Evolutionary conservation across 2,113 vertebrate species (phyloP).

Genomic region (Callaeas wilsoni): DNA sequence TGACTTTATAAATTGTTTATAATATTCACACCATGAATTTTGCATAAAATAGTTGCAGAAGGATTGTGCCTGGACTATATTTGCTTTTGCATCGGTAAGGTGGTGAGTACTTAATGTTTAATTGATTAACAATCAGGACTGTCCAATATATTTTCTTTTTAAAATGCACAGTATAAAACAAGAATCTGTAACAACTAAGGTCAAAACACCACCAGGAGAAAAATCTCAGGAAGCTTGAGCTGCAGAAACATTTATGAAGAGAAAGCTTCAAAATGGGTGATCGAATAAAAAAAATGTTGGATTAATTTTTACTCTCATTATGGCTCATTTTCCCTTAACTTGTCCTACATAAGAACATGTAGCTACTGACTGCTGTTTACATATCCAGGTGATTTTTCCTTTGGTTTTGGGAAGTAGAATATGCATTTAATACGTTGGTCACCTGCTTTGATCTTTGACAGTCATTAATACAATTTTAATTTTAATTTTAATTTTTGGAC

Average conservation of each 20-base stretch:
- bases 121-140: constrained; percentile 35
- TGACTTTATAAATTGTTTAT: constrained; percentile 79
- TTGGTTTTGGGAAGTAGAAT: neutral
- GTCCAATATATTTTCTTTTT: constrained; percentile 4
- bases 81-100: constrained; percentile 28
- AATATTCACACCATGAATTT: constrained; percentile 66
- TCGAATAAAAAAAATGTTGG: neutral
- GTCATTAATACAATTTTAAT: neutral
- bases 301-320: neutral
- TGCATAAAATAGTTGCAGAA: constrained; percentile 66
- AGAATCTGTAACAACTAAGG: constrained; percentile 14
- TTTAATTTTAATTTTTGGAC: constrained; percentile 4
- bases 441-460: neutral
- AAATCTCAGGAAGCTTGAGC: neutral
- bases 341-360: neutral
- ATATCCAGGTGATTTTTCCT: neutral
- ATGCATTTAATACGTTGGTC: neutral
- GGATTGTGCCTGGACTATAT: constrained; percentile 17
- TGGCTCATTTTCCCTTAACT: neutral
- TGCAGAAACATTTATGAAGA: neutral
- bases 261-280: neutral
- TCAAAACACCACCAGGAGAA: constrained; percentile 18
- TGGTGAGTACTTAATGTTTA: constrained; percentile 49
- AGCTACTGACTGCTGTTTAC: neutral
- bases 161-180: constrained; percentile 10